These are phyloP conservation scores for Pterostichus madidus DNA, from an alignment of 2,888 invertebrate species.

Conservation along the genomic window DNA sequence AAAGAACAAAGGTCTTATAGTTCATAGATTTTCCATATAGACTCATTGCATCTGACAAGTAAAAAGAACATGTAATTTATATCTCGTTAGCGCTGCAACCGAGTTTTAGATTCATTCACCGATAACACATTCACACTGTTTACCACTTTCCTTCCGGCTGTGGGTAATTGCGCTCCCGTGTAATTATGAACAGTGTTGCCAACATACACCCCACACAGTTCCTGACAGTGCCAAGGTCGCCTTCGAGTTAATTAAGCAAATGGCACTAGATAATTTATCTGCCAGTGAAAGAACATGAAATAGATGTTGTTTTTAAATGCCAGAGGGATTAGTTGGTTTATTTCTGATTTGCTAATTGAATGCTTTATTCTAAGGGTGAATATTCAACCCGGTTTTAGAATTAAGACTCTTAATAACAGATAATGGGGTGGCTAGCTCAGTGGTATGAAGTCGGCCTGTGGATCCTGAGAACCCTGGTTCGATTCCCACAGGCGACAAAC, in stretches of 20 bases:
- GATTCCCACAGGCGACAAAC: too few relatives aligned
- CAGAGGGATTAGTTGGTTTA: conserved; percentile 4
- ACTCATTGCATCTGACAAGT: neutral
- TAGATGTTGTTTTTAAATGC: conserved; percentile 3
- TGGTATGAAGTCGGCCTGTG: too few relatives aligned
- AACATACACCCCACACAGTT: conserved; percentile 1
- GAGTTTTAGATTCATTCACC: conserved; percentile 1
- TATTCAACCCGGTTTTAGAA: too few relatives aligned
- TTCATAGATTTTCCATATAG: neutral
- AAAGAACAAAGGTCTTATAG: too few relatives aligned
- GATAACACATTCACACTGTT: conserved; percentile 53
- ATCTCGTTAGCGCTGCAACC: conserved; percentile 7
- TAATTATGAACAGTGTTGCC: conserved; percentile 31
- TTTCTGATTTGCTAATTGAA: conserved; percentile 24
- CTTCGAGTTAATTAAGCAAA: conserved; percentile 21
- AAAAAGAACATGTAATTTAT: conserved; percentile 44
- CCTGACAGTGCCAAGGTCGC: neutral
- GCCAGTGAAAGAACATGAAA: neutral
- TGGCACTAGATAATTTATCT: conserved; percentile 35
- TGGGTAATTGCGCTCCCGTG: neutral
- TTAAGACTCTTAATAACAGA: too few relatives aligned
- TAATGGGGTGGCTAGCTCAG: too few relatives aligned
- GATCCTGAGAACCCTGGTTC: too few relatives aligned
- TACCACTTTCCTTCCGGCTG: conserved; percentile 49
- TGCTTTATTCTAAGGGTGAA: neutral